phyloP scores from a whole-genome alignment of 2,797 vertebrate genomes.

The Sebastes diaconus region DNA sequence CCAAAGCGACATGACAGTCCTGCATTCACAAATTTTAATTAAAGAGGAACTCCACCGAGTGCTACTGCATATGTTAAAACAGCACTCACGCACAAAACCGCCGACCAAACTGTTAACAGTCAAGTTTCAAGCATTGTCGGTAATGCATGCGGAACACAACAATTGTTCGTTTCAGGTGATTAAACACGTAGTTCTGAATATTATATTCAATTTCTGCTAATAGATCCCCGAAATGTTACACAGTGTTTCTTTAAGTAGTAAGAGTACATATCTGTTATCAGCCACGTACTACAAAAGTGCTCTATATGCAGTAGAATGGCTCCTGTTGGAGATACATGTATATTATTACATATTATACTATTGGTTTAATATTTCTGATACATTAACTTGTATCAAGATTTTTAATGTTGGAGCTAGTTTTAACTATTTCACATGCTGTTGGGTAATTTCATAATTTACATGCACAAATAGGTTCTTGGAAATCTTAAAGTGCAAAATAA shows the following conservation, averaged over 20 bases:
- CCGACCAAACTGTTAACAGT: background rate
- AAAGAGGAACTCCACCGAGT: background rate
- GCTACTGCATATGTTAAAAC: background rate
- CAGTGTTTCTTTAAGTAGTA: background rate
- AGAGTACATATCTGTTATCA: background rate
- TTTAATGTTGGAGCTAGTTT: no score
- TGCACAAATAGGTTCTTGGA: background rate
- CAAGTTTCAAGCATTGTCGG: background rate
- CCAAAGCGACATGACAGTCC: background rate
- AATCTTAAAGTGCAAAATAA: background rate
- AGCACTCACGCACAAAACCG: background rate
- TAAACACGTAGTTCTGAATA: no score
- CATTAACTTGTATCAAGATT: background rate
- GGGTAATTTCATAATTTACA: background rate
- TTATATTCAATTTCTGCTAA: no score
- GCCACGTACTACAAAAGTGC: background rate
- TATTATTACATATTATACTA: background rate
- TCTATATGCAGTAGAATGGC: background rate
- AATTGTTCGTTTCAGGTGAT: no score
- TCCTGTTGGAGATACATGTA: background rate
- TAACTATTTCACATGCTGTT: background rate
- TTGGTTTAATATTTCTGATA: background rate
- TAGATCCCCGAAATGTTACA: no score
- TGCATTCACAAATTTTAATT: background rate
- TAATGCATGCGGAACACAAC: background rate